Conservation (phyloP, 2,113 vertebrate species). For the Setophaga kirtlandii region DNA sequence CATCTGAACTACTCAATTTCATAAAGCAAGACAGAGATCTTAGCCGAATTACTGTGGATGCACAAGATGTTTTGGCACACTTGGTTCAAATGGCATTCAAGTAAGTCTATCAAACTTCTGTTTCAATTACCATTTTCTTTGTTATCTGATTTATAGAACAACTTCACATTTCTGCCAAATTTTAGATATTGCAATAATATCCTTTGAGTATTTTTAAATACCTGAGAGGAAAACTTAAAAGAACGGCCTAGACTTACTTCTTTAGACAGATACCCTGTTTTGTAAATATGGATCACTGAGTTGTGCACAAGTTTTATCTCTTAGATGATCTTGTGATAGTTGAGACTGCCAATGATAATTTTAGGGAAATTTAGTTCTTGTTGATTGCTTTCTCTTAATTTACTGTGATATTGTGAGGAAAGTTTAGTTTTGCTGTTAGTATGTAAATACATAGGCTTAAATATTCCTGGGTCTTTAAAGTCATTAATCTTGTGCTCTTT, state of each 20-base stretch:
- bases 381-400: neutral
- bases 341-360: neutral
- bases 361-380: neutral
- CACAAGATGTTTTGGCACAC: conserved; percentile 94
- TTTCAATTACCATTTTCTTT: neutral
- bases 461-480: neutral
- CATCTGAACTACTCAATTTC: conserved; percentile 97
- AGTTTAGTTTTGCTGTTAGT: neutral
- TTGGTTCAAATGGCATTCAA: conserved; percentile 99
- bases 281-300: neutral
- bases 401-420: neutral
- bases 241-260: neutral
- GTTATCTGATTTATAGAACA: neutral
- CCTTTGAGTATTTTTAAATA: neutral
- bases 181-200: neutral
- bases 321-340: neutral
- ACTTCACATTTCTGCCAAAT: neutral
- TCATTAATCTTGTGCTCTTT: neutral
- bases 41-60: conserved; percentile 91
- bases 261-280: neutral
- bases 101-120: conserved; percentile 67
- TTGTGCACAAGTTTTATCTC: neutral
- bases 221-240: neutral
- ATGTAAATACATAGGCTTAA: neutral
- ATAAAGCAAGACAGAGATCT: conserved; percentile 96